A percentile compares a stretch with the other conserved stretches of the same genome.
These are phyloP conservation scores for Hermodice carunculata DNA, from an alignment of 2,888 invertebrate genomes.

Conservation along the genomic window DNA sequence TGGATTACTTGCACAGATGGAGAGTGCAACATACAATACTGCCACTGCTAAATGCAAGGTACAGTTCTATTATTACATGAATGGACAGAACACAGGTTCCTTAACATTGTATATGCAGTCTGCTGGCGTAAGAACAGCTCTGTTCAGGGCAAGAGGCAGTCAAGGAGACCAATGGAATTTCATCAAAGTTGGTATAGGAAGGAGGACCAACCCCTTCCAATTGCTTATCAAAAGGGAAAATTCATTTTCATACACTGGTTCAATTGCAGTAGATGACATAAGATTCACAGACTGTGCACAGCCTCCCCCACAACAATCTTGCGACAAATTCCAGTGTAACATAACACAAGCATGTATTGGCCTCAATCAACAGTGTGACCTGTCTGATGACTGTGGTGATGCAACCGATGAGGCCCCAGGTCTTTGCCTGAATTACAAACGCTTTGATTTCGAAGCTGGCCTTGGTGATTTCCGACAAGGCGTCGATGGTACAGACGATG, in stretches of 20 bases:
- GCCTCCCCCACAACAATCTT: slow-evolving; percentile 39
- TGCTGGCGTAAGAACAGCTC: neutral
- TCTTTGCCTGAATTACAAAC: slow-evolving; percentile 44
- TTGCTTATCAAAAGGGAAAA: neutral
- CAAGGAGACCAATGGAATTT: neutral
- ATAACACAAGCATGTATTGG: slow-evolving; percentile 1
- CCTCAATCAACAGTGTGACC: slow-evolving; percentile 54
- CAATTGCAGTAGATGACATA: slow-evolving; percentile 58
- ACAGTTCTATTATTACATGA: slow-evolving; percentile 54
- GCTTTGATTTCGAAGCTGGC: slow-evolving; percentile 53
- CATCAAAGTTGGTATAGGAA: slow-evolving; percentile 4
- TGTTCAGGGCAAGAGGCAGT: neutral
- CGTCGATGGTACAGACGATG: slow-evolving; percentile 24
- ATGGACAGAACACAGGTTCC: slow-evolving; percentile 44
- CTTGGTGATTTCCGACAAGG: slow-evolving; percentile 50
- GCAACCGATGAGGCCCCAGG: slow-evolving; percentile 53
- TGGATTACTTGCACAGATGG: slow-evolving; percentile 44
- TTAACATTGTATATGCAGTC: slow-evolving; percentile 45
- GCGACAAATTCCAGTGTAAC: slow-evolving; percentile 20
- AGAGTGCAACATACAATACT: slow-evolving; percentile 46
- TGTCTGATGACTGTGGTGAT: slow-evolving; percentile 59
- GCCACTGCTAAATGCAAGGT: slow-evolving; percentile 53
- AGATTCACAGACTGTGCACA: slow-evolving; percentile 57
- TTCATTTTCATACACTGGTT: slow-evolving; percentile 32
- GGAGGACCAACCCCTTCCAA: neutral